Evolutionary conservation across 2,888 invertebrate genomes (phyloP), one percentile per base, ranked within the genome.

Genomic region (Orthosia incerta): DNA sequence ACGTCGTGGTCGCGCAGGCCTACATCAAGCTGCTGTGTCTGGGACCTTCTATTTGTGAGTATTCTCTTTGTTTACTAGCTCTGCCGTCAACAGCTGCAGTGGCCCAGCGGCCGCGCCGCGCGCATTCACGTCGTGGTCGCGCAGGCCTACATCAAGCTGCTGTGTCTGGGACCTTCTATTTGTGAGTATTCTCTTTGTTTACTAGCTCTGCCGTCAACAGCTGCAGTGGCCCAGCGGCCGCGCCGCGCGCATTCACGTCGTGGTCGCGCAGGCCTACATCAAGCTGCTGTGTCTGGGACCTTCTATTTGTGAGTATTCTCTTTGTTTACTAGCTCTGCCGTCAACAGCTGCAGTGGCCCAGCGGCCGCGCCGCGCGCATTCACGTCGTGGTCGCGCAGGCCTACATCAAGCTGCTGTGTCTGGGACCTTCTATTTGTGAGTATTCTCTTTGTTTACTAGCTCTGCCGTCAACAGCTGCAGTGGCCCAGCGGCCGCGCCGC

Each of bases 171-270:
- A n/a, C 95, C 95, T 3, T 94, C 94, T 12, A 82, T 91, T 0
- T 93, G 95, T 96, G n/a, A 92, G 92, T 91, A 20, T 12, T 55
- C 12, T 46, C 3, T 3, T 39, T 9, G 39, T 39, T 39, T 39
- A 39, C 39, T 39, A 9, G 39, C 39, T n/a, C n/a, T n/a, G n/a
- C n/a, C n/a, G n/a, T n/a, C n/a, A n/a, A n/a, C 91, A 97, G 60
- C 97, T 99, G 64, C 97, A 97, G 86, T 99, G 98, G 98, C 96
- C 97, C 26, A 97, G 97, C 66, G 98, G 98, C 0, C 97, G 93
- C 3, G 75, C 97, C 81, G 98, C 98, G 82, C 97, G 97, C 1
- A 96, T 98, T 95, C 98, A 98, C 93, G 97, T 98, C 74, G 94
- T 98, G 16, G 97, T 98, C 0, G 95, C 93, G 80, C 96, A 96